A percentile compares a stretch with the other conserved stretches of the same genome.
These are phyloP conservation scores for Sphecodes monilicornis DNA, from an alignment of 2,888 invertebrate genomes.

Conservation along the genomic window DNA sequence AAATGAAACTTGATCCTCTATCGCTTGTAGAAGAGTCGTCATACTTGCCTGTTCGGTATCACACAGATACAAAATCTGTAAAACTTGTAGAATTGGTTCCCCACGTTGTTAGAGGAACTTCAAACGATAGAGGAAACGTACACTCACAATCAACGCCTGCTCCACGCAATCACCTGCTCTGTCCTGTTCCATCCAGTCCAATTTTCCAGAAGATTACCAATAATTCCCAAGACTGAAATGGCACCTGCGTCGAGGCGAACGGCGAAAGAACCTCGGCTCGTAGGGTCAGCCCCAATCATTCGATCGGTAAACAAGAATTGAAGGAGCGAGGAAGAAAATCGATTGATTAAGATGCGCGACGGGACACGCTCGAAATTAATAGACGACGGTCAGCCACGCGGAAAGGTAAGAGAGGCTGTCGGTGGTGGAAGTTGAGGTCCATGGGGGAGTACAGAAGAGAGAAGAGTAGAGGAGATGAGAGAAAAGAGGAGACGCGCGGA, in stretches of 20 bases:
- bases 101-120: no score
- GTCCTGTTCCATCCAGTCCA: background rate
- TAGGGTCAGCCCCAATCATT: background rate
- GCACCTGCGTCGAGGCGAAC: background rate
- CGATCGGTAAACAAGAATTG: background rate
- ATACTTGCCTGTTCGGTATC: no score
- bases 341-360: slow-evolving; percentile 34
- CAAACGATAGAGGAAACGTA: no score
- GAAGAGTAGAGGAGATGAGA: background rate
- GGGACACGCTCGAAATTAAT: slow-evolving; percentile 38
- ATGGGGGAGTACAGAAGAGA: background rate
- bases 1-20: no score
- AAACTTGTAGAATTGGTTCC: no score
- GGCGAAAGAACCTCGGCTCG: background rate
- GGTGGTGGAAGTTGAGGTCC: background rate
- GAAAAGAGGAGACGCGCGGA: slow-evolving; percentile 4
- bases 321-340: background rate
- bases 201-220: background rate
- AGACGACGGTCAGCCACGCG: slow-evolving; percentile 3
- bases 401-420: slow-evolving; percentile 27
- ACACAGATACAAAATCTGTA: no score
- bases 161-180: background rate
- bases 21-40: no score
- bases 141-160: no score
- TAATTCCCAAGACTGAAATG: background rate